These are phyloP conservation scores for Torymus auratus DNA, from an alignment of 2,888 invertebrate genomes.

Conservation along the genomic window DNA sequence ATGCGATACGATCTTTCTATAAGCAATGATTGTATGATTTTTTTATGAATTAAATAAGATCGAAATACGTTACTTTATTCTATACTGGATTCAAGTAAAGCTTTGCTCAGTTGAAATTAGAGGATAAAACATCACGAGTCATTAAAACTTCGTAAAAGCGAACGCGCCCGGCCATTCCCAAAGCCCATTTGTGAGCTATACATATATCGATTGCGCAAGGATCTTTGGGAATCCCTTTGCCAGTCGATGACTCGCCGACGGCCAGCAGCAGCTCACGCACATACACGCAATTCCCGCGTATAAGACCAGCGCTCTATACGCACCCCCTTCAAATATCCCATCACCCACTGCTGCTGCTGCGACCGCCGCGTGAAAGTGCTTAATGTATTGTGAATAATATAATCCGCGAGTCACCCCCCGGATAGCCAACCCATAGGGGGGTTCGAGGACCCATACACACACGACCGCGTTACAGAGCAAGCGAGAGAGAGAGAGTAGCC, in stretches of 20 bases:
- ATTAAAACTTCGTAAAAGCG: slow-evolving; percentile 51
- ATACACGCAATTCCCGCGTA: too few relatives aligned
- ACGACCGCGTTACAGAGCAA: neutral
- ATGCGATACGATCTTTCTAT: neutral
- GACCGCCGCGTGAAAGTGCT: slow-evolving; percentile 68
- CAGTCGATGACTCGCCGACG: too few relatives aligned
- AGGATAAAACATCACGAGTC: slow-evolving; percentile 12
- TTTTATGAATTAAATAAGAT: too few relatives aligned
- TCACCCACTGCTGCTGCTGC: neutral
- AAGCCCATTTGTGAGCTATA: slow-evolving; percentile 41
- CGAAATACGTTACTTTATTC: too few relatives aligned
- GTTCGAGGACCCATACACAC: neutral
- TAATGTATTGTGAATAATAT: slow-evolving; percentile 76
- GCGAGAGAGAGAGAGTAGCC: neutral
- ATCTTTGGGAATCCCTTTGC: too few relatives aligned
- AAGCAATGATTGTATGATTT: neutral
- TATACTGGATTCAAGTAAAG: too few relatives aligned
- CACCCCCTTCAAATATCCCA: slow-evolving; percentile 14
- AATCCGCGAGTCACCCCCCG: slow-evolving; percentile 70
- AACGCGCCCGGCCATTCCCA: too few relatives aligned
- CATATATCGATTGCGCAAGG: slow-evolving; percentile 31
- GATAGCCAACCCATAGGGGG: neutral
- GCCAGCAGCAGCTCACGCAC: too few relatives aligned
- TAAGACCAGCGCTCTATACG: too few relatives aligned
- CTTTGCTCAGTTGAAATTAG: neutral